A percentile compares a stretch with the other conserved stretches of the same genome.
Evolutionary conservation across 2,113 vertebrate genomes (phyloP).

Genomic region (Sorex fumeus): DNA sequence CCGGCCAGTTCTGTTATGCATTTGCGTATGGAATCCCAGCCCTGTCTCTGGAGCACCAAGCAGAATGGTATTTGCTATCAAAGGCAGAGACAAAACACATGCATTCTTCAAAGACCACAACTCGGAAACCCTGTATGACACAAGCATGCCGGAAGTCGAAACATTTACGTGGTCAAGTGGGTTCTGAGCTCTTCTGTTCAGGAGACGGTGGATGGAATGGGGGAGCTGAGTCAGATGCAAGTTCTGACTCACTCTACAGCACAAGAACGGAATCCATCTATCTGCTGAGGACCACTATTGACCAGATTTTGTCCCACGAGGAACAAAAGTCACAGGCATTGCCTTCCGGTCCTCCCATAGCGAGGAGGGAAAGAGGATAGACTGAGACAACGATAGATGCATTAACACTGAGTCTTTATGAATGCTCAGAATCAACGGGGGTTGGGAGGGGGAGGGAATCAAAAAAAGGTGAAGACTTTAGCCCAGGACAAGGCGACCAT

Average conservation of each 20-base stretch:
- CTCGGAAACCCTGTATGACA: not conserved
- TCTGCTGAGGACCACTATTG: not conserved
- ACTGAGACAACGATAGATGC: too few species aligned
- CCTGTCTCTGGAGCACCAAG: not conserved
- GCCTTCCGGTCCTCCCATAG: not conserved
- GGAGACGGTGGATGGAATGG: not conserved
- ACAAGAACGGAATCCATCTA: not conserved
- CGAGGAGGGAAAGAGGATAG: not conserved
- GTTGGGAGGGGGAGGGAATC: too few species aligned
- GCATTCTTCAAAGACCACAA: not conserved
- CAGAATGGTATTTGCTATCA: not conserved
- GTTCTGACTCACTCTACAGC: not conserved
- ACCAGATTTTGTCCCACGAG: not conserved
- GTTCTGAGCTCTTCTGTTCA: not conserved
- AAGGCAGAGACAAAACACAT: not conserved
- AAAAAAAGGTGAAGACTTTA: not conserved
- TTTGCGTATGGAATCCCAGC: accelerated
- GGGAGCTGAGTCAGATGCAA: not conserved
- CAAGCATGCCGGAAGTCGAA: not conserved
- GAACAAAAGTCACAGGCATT: not conserved
- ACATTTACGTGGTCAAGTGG: too few species aligned
- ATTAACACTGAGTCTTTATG: not conserved
- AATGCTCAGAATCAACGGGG: not conserved
- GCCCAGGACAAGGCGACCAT: not conserved
- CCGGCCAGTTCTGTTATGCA: not conserved